These are phyloP conservation scores for Tachycineta bicolor DNA, from an alignment of 2,113 vertebrate species.

Conservation along the genomic window DNA sequence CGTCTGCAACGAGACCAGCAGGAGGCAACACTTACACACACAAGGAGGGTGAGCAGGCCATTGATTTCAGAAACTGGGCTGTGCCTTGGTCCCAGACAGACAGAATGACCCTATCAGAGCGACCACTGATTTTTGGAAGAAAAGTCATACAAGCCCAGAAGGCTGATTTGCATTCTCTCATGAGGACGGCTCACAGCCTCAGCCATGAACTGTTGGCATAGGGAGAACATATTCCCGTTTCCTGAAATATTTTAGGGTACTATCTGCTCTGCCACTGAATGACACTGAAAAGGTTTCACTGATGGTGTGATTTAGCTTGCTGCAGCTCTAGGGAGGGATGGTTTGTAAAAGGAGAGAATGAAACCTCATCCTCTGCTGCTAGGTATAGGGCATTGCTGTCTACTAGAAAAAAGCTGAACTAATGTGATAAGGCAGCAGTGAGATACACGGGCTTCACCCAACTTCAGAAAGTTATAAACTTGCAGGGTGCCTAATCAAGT, in stretches of 20 bases:
- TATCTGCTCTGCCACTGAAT: background rate
- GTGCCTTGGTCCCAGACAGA: background rate
- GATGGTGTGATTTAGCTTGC: background rate
- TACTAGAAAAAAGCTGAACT: constrained; percentile 19
- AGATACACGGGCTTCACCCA: background rate
- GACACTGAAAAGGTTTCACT: background rate
- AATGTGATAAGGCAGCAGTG: constrained; percentile 3
- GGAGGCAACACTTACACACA: background rate
- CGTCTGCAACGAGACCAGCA: constrained; percentile 74
- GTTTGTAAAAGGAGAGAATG: constrained; percentile 7
- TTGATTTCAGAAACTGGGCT: background rate
- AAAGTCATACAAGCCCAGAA: background rate
- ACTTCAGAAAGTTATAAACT: constrained; percentile 31
- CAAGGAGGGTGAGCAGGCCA: background rate
- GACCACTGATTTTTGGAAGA: background rate
- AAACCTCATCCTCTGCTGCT: constrained; percentile 1
- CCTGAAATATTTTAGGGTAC: background rate
- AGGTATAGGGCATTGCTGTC: background rate
- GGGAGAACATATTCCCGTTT: background rate
- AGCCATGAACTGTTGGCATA: background rate
- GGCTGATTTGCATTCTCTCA: background rate
- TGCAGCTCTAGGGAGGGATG: background rate
- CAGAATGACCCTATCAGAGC: background rate
- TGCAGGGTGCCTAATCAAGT: background rate
- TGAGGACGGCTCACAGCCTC: background rate